A percentile compares a stretch with the other conserved stretches of the same genome.
Conservation (phyloP, 2,888 invertebrate genomes). For the Sphinx pinastri region DNA sequence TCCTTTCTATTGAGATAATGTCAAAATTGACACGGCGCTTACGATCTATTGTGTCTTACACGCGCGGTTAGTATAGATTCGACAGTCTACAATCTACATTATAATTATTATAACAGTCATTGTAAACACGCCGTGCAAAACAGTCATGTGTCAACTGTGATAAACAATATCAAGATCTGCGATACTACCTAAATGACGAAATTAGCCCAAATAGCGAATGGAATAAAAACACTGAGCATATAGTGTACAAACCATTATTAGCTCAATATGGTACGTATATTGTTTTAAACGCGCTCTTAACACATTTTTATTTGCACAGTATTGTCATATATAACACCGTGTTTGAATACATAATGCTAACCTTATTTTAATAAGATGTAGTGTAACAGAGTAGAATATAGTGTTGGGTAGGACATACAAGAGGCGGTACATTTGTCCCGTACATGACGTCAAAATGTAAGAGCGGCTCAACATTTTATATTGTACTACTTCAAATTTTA, state of each 20-base stretch:
- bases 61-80: background rate
- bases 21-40: slow-evolving; percentile 35
- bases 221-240: background rate
- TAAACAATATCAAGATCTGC: slow-evolving; percentile 29
- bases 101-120: slow-evolving; percentile 25
- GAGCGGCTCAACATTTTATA: too few relatives aligned
- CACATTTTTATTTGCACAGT: too few relatives aligned
- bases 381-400: too few relatives aligned
- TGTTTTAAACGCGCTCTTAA: too few relatives aligned
- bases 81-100: background rate
- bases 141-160: slow-evolving; percentile 32
- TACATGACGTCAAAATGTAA: too few relatives aligned
- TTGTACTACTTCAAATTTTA: too few relatives aligned
- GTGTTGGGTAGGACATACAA: too few relatives aligned
- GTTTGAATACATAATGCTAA: too few relatives aligned
- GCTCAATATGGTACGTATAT: slow-evolving; percentile 1
- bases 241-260: slow-evolving; percentile 2
- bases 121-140: slow-evolving; percentile 29
- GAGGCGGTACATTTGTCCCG: too few relatives aligned
- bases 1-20: slow-evolving; percentile 35
- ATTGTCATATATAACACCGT: too few relatives aligned
- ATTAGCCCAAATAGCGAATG: background rate
- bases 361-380: too few relatives aligned
- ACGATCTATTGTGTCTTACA: slow-evolving; percentile 30
- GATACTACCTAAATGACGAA: background rate